phyloP scores from a whole-genome alignment of 2,797 vertebrate genomes.

The Dallia pectoralis region DNA sequence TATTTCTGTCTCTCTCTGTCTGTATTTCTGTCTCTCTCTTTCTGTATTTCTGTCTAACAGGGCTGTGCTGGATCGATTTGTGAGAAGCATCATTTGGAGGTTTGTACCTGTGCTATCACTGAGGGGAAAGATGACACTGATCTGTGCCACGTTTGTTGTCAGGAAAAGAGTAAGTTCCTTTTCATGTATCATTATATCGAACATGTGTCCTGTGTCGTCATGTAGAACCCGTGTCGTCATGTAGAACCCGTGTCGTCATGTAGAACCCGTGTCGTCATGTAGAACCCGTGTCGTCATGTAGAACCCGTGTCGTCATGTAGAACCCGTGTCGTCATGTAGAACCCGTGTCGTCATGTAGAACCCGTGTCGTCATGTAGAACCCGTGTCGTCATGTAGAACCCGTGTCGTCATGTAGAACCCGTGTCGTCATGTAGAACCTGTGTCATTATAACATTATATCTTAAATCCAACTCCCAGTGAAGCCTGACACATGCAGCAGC shows the following conservation, averaged over 20 bases:
- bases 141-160: constrained; percentile 95
- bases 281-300: no score
- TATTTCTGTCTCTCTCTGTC: neutral
- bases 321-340: no score
- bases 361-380: no score
- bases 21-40: neutral
- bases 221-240: no score
- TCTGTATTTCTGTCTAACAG: constrained; percentile 56
- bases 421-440: no score
- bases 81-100: constrained; percentile 81
- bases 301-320: no score
- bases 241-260: no score
- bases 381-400: no score
- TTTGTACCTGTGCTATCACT: constrained; percentile 86
- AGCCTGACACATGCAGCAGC: constrained; percentile 85
- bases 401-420: no score
- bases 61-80: constrained; percentile 95
- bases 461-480: constrained; percentile 66
- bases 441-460: neutral
- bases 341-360: no score
- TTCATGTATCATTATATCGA: neutral
- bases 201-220: no score
- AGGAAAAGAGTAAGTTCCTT: constrained; percentile 85
- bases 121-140: constrained; percentile 85
- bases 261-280: no score